Base-by-base conservation (phyloP, 1,140 invertebrate genomes). In the Drosophila lowei region DNA sequence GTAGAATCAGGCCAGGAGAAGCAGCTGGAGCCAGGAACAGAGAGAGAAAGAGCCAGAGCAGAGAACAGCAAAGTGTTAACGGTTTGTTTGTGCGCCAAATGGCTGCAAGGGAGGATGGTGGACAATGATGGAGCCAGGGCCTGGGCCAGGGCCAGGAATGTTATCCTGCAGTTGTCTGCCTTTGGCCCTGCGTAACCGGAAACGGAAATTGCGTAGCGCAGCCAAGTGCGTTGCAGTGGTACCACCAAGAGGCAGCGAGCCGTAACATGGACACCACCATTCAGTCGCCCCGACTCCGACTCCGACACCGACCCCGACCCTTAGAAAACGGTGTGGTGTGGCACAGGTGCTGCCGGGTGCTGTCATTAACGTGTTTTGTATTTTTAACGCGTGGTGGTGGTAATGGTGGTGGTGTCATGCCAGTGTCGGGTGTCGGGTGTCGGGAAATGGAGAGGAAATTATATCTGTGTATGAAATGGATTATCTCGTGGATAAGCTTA, bases 161-260 rank as follows among this genome's bases (percentile, higher is more conserved):
- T 47, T 68, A 49, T 62, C 57, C 61, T 72, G 79, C 72, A 62
- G 66, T 85, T 85, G 79, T 85, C 77, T 78, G 76, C 63, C 52
- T 56, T 63, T 53, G 62, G 53, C 47, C 43, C 61, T 77, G 73
- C 70, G 78, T 77, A 65, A 70, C 83, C 78, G 83, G 83, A 89
- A 88, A 83, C 83, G 83, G 83, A 86, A 86, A 86, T 86, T 86
- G 81, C 81, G 81, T 85, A 85, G 80, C 79, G 72, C 79, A 60
- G 60, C 78, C 43, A 56, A 74, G 61, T 59, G 72, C 61, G 73
- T 78, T 58, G 79, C 80, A 75, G 76, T 65, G 78, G 73, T 67
- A 71, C 72, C 80, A 70, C 56, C 58, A 18, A 18, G 56, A 59
- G 34, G 55, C 68, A 72, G 49, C 60, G 60, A 68, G 62, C 61